Evolutionary conservation across 2,797 vertebrate genomes (phyloP).

Genomic region (Pterois miles): DNA sequence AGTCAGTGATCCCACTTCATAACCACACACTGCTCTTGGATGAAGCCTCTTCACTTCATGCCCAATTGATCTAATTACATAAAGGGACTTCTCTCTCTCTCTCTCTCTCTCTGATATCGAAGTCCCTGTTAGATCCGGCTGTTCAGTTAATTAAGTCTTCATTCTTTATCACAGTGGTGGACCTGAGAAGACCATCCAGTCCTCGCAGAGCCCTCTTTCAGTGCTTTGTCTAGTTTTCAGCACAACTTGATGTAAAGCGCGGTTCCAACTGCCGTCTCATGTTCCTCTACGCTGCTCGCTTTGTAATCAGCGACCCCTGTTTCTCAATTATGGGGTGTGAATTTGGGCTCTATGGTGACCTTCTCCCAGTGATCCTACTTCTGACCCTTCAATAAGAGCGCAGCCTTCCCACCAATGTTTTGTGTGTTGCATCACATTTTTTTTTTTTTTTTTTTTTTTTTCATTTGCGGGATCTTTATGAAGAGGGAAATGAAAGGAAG

Average conservation of each 20-base stretch:
- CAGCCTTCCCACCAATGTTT: conserved; percentile 70
- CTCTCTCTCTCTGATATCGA: conserved; percentile 68
- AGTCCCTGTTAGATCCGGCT: conserved; percentile 73
- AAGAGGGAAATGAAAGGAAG: conserved; percentile 86
- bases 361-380: conserved; percentile 83
- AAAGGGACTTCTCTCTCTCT: conserved; percentile 74
- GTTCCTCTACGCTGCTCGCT: conserved; percentile 47
- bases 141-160: conserved; percentile 85
- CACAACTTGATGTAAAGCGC: conserved; percentile 20
- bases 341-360: conserved; percentile 85
- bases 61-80: conserved; percentile 88
- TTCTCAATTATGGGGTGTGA: conserved; percentile 85
- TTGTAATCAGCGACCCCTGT: conserved; percentile 82
- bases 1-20: conserved; percentile 78
- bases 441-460: conserved; percentile 81
- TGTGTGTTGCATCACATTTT: conserved; percentile 77
- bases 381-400: conserved; percentile 83
- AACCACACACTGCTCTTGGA: conserved; percentile 72
- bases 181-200: conserved; percentile 67
- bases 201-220: conserved; percentile 55
- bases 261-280: conserved; percentile 56
- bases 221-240: conserved; percentile 59
- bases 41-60: conserved; percentile 84
- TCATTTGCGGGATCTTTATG: conserved; percentile 87
- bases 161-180: conserved; percentile 81